These are phyloP conservation scores for Pogonophryne albipinna DNA, from an alignment of 2,797 vertebrate genomes.

Conservation along the genomic window DNA sequence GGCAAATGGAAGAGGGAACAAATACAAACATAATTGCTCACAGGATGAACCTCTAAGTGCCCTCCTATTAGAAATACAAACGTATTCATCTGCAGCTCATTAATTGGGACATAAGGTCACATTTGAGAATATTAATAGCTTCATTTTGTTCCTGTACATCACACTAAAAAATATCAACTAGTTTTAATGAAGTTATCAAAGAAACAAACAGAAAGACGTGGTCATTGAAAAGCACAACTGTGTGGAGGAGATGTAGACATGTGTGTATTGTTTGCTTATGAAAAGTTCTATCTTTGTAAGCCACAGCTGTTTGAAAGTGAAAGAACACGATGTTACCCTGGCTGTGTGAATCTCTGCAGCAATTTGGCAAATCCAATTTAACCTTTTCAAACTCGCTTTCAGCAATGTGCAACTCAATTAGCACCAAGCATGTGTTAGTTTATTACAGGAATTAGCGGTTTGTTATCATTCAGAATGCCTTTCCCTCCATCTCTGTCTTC, in stretches of 20 bases:
- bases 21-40: slow-evolving; percentile 69
- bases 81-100: slow-evolving; percentile 63
- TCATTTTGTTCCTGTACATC: slow-evolving; percentile 53
- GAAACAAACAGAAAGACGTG: slow-evolving; percentile 41
- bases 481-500: slow-evolving; percentile 20
- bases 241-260: background rate
- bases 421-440: slow-evolving; percentile 55
- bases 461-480: slow-evolving; percentile 59
- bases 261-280: slow-evolving; percentile 5
- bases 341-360: background rate
- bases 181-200: slow-evolving; percentile 60
- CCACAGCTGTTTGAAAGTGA: background rate
- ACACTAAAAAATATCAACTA: slow-evolving; percentile 40
- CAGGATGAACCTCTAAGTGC: slow-evolving; percentile 62
- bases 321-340: background rate
- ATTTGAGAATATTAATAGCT: slow-evolving; percentile 71
- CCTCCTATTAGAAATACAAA: slow-evolving; percentile 71
- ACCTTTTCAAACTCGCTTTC: slow-evolving; percentile 61
- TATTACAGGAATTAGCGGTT: slow-evolving; percentile 65
- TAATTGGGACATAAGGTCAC: slow-evolving; percentile 69
- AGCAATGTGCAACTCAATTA: slow-evolving; percentile 69
- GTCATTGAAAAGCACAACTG: slow-evolving; percentile 20
- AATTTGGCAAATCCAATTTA: slow-evolving; percentile 44
- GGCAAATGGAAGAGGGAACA: slow-evolving; percentile 46
- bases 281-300: background rate